Conservation (phyloP, 2,113 vertebrate species). For the Pithys albifrons region DNA sequence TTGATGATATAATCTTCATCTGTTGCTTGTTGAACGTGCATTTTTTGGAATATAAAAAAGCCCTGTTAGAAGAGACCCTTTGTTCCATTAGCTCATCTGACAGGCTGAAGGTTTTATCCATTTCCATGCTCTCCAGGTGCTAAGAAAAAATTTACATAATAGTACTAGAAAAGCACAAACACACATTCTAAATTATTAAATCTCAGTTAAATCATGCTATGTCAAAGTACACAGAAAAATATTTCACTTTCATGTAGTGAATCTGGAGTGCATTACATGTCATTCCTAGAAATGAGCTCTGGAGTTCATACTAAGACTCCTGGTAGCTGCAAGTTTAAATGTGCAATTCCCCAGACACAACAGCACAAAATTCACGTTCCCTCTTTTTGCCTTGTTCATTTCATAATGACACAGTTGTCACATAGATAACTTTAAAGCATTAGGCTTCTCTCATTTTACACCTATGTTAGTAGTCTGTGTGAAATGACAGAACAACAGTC, state of each 20-base stretch:
- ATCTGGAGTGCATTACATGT: background rate
- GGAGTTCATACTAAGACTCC: background rate
- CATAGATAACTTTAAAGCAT: background rate
- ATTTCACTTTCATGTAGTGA: background rate
- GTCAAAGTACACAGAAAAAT: background rate
- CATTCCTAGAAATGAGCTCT: background rate
- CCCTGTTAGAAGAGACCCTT: background rate
- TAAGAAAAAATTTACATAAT: background rate
- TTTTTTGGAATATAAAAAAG: background rate
- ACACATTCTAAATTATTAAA: background rate
- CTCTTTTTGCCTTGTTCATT: background rate
- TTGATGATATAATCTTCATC: background rate
- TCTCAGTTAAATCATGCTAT: background rate
- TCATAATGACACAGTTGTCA: background rate
- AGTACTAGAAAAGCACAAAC: background rate
- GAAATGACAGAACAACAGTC: background rate
- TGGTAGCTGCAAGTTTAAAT: background rate
- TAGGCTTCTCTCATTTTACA: background rate
- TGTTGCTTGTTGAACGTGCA: background rate
- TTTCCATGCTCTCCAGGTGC: background rate
- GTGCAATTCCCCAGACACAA: background rate
- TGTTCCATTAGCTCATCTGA: background rate
- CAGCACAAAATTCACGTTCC: background rate
- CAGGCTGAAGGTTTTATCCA: background rate
- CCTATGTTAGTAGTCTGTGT: background rate